phyloP scores from a whole-genome alignment of 2,888 invertebrate genomes.

The Callimorpha dominula region DNA sequence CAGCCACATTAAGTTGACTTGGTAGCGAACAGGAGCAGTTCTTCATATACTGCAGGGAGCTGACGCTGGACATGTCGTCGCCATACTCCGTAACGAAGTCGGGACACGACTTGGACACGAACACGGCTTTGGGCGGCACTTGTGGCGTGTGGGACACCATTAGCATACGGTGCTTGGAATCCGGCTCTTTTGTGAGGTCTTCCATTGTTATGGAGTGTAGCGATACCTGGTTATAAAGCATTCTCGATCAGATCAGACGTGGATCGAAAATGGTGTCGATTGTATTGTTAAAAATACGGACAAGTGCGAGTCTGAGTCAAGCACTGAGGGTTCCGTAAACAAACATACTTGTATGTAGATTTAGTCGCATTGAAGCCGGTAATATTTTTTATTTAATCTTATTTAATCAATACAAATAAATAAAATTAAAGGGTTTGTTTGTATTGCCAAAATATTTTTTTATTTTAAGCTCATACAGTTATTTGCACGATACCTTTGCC shows the following conservation, averaged over 20 bases:
- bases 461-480: no score
- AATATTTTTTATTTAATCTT: no score
- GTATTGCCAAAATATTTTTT: no score
- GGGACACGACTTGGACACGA: constrained; percentile 94
- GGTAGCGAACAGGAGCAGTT: constrained; percentile 65
- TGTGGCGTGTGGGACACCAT: constrained; percentile 90
- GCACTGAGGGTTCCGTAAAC: no score
- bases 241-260: not conserved
- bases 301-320: no score
- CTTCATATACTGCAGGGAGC: constrained; percentile 45
- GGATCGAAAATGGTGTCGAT: no score
- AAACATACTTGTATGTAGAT: no score
- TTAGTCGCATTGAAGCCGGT: no score
- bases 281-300: no score
- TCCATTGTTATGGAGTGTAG: constrained; percentile 96
- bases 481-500: no score
- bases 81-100: constrained; percentile 83
- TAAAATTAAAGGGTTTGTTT: no score
- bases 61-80: constrained; percentile 45
- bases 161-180: constrained; percentile 93
- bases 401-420: no score
- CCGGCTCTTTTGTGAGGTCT: constrained; percentile 92
- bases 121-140: constrained; percentile 81
- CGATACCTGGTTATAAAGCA: constrained; percentile 85
- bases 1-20: constrained; percentile 64